phyloP scores from a whole-genome alignment of 2,888 invertebrate species.

The Tuta absoluta region DNA sequence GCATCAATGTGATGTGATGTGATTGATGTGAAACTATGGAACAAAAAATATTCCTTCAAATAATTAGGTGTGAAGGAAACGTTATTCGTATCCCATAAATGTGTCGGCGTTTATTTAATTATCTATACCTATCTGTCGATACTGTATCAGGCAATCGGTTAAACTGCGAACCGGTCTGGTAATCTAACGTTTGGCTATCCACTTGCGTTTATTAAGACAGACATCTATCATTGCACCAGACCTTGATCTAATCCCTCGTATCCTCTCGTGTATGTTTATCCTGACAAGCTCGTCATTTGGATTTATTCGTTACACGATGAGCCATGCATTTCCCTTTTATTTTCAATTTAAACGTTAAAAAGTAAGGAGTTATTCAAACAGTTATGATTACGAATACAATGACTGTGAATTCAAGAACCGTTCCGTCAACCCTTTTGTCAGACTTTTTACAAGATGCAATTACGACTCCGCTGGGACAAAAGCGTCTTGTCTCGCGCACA shows the following conservation, averaged over 20 bases:
- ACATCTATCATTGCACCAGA: slow-evolving; percentile 57
- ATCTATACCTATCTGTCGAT: neutral
- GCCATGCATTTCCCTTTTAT: neutral
- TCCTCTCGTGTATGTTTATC: slow-evolving; percentile 53
- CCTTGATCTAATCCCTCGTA: slow-evolving; percentile 60
- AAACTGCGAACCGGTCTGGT: slow-evolving; percentile 26
- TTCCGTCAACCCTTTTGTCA: slow-evolving; percentile 41
- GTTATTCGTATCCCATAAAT: too few relatives aligned
- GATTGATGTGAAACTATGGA: too few relatives aligned
- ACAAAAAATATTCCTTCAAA: too few relatives aligned
- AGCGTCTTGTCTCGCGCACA: slow-evolving; percentile 46
- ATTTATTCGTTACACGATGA: neutral
- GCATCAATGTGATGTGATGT: too few relatives aligned
- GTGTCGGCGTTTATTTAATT: neutral
- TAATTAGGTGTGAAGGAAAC: too few relatives aligned
- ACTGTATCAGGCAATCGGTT: slow-evolving; percentile 3
- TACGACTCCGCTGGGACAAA: slow-evolving; percentile 44
- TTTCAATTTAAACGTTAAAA: neutral
- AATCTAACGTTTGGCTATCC: slow-evolving; percentile 30
- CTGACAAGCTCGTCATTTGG: slow-evolving; percentile 19
- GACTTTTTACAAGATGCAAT: slow-evolving; percentile 43
- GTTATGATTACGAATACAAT: neutral
- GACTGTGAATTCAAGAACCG: slow-evolving; percentile 29
- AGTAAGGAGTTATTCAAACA: neutral
- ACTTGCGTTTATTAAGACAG: slow-evolving; percentile 56